These are phyloP conservation scores for Melanerpes formicivorus DNA, from an alignment of 2,113 vertebrate species.

Conservation along the genomic window DNA sequence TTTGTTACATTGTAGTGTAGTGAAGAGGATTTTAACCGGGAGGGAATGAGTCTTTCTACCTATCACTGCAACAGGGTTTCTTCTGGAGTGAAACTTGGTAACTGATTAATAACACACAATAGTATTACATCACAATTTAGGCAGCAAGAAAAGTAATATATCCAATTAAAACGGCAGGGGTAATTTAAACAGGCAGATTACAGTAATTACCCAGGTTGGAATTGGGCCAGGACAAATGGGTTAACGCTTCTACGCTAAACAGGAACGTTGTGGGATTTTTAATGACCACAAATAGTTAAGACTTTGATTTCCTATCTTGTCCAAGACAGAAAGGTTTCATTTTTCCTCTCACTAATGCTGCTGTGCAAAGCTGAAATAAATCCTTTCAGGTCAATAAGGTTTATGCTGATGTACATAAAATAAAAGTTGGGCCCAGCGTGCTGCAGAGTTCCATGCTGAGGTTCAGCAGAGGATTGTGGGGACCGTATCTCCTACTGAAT, in stretches of 20 bases:
- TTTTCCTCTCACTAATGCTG: neutral
- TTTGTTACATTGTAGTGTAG: neutral
- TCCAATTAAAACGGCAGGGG: slow-evolving; percentile 75
- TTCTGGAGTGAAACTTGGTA: slow-evolving; percentile 56
- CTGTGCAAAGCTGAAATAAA: neutral
- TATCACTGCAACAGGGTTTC: neutral
- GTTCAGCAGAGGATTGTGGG: neutral
- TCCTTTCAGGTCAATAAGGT: neutral
- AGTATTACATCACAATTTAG: slow-evolving; percentile 68
- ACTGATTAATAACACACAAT: slow-evolving; percentile 70
- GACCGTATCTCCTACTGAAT: neutral
- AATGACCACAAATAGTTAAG: slow-evolving; percentile 52
- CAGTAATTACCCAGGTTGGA: slow-evolving; percentile 73
- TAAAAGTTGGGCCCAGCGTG: neutral
- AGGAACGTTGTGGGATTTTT: slow-evolving; percentile 50
- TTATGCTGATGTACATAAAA: neutral
- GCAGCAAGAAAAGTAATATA: slow-evolving; percentile 67
- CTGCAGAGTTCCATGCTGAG: neutral
- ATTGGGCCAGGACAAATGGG: slow-evolving; percentile 69
- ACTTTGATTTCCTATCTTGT: slow-evolving; percentile 29
- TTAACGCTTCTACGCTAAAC: slow-evolving; percentile 59
- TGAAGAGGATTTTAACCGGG: neutral
- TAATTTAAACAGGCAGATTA: slow-evolving; percentile 75
- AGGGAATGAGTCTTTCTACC: slow-evolving; percentile 12
- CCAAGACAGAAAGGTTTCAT: neutral